Percentiles rank a stretch among this genome's conserved stretches.
Conservation (phyloP, 2,797 vertebrate genomes). For the Myripristis murdjan region DNA sequence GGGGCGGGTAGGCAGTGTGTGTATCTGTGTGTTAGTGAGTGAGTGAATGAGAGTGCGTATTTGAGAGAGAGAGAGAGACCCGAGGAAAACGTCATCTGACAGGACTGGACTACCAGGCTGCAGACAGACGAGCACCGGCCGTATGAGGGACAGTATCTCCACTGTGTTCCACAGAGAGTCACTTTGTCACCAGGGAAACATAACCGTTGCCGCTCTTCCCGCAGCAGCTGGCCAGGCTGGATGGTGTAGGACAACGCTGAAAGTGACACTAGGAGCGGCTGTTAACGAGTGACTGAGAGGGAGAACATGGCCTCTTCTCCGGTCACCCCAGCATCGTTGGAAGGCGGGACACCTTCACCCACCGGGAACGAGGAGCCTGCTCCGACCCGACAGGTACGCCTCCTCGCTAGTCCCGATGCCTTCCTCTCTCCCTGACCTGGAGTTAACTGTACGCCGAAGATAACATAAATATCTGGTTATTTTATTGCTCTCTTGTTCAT, state of each 20-base stretch:
- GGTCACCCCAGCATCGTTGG: slow-evolving; percentile 76
- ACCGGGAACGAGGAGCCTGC: slow-evolving; percentile 80
- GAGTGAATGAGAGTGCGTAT: slow-evolving; percentile 16
- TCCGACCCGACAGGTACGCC: slow-evolving; percentile 85
- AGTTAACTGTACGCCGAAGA: not conserved
- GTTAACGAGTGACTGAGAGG: slow-evolving; percentile 37
- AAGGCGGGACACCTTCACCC: slow-evolving; percentile 85
- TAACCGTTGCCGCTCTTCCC: slow-evolving; percentile 8
- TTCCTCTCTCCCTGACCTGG: not conserved
- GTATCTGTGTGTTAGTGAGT: too few relatives aligned
- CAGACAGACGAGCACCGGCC: slow-evolving; percentile 51
- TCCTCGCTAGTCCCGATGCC: not conserved
- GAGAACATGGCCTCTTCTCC: slow-evolving; percentile 87
- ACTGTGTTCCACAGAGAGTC: slow-evolving; percentile 64
- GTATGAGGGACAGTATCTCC: slow-evolving; percentile 54
- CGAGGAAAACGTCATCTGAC: slow-evolving; percentile 66
- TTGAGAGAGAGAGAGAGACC: slow-evolving; percentile 39
- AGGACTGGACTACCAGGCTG: slow-evolving; percentile 50
- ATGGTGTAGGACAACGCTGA: slow-evolving; percentile 54
- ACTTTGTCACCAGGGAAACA: slow-evolving; percentile 56
- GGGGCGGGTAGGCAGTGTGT: too few relatives aligned
- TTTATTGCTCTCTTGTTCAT: not conserved
- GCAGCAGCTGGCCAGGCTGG: slow-evolving; percentile 33
- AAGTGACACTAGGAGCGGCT: slow-evolving; percentile 44
- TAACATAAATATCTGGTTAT: not conserved